Evolutionary conservation across 2,113 vertebrate species (phyloP), one percentile per base, ranked within the genome.

Genomic region (Actenoides hombroni): DNA sequence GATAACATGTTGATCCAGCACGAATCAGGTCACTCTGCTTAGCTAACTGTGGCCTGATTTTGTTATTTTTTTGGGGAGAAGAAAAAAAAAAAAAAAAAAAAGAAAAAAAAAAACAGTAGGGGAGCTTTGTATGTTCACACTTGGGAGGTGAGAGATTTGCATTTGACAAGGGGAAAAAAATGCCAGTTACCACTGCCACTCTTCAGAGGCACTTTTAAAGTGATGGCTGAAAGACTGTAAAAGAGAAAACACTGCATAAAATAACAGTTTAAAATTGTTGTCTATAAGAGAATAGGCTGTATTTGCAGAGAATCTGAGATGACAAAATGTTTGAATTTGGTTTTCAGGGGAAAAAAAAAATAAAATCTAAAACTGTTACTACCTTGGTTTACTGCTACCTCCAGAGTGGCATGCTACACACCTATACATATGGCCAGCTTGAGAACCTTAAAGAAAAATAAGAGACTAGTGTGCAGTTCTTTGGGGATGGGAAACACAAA

Each of bases 1-100:
- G 92, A 81, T 92, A 97, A 85, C 88, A 53, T 88, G 95, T 97
- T 97, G 94, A 95, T 98, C 96, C 94, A 97, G 54, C 95, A 81
- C 16, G 81, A 97, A 97, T 95, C 89, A 60, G 97, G 97, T 97
- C 97, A 95, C 68, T 92, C 81, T 71, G n/a, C 85, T 94, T 87
- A 86, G 92, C 91, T 94, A 97, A 94, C 31, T 49, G 35, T 85
- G 83, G 75, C 91, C 94, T 94, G 46, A 94, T 95, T 97, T 96
- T 94, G 21, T 94, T 61, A 61, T 78, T 23, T 46, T 46, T 46
- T 19, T 8, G 46, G 19, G 46, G 46, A 17, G 46, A 19, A 19
- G 19, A 16, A 26, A 49, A 49, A 35, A 29, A 16, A 71, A 46
- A 51, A 54, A 60, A 39, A 33, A 3, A 40, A 26, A 33, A 14